Percentiles rank a stretch among this genome's conserved stretches.
Conservation (phyloP, 2,888 invertebrate genomes). For the Rhingia rostrata region DNA sequence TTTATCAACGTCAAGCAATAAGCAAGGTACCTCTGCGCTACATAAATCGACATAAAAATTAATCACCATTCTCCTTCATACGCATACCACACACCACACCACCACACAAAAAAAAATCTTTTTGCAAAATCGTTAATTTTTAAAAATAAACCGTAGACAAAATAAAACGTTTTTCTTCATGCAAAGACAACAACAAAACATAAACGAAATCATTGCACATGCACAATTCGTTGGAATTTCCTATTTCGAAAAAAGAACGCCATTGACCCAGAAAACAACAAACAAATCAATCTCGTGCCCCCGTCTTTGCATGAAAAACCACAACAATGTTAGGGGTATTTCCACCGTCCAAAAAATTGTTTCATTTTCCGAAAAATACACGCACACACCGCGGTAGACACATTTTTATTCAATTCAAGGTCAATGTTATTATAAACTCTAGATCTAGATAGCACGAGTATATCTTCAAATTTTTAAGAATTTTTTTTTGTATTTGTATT, state of each 20-base stretch:
- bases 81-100: neutral
- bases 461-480: slow-evolving; percentile 17
- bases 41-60: slow-evolving; percentile 19
- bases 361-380: neutral
- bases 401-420: slow-evolving; percentile 39
- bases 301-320: neutral
- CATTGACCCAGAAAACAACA: slow-evolving; percentile 52
- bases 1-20: neutral
- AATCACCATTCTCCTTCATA: slow-evolving; percentile 16
- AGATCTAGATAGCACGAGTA: neutral
- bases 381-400: neutral
- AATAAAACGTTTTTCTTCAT: slow-evolving; percentile 16
- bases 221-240: slow-evolving; percentile 50
- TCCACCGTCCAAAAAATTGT: neutral
- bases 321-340: slow-evolving; percentile 5
- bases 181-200: slow-evolving; percentile 21
- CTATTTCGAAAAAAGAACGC: slow-evolving; percentile 32
- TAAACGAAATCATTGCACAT: slow-evolving; percentile 29
- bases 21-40: neutral
- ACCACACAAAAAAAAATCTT: slow-evolving; percentile 3
- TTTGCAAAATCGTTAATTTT: slow-evolving; percentile 16
- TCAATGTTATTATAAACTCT: slow-evolving; percentile 29
- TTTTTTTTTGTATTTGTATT: neutral
- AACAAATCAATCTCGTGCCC: slow-evolving; percentile 48
- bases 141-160: slow-evolving; percentile 41